Percentiles rank a stretch among this genome's conserved stretches.
Conservation (phyloP, 2,888 invertebrate genomes). For the Hesperia comma region DNA sequence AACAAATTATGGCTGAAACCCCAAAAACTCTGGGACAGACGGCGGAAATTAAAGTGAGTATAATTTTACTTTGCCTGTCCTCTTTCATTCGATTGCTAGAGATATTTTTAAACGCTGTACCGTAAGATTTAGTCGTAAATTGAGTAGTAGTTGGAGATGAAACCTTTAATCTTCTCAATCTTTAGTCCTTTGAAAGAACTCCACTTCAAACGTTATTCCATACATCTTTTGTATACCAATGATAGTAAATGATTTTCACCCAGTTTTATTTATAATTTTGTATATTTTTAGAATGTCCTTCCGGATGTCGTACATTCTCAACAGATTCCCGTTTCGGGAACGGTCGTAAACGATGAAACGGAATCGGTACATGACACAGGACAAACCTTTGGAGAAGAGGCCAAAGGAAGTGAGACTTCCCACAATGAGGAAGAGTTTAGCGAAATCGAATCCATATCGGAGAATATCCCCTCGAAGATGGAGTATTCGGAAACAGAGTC, state of each 20-base stretch:
- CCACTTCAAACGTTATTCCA: neutral
- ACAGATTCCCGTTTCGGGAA: conserved; percentile 69
- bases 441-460: conserved; percentile 74
- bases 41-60: conserved; percentile 69
- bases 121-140: conserved; percentile 12
- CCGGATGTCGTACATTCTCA: conserved; percentile 82
- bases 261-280: conserved; percentile 56
- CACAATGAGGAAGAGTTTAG: conserved; percentile 58
- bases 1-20: conserved; percentile 78
- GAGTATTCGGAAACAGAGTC: conserved; percentile 66
- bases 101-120: conserved; percentile 43
- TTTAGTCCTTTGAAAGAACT: neutral
- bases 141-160: neutral
- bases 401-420: conserved; percentile 35
- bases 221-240: conserved; percentile 9
- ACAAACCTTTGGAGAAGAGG: conserved; percentile 50
- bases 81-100: conserved; percentile 33
- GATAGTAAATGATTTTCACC: conserved; percentile 38
- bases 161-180: neutral
- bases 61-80: conserved; percentile 38
- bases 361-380: conserved; percentile 52
- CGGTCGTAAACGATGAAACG: conserved; percentile 55
- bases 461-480: conserved; percentile 70
- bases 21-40: conserved; percentile 59
- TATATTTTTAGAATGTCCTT: conserved; percentile 83